Evolutionary conservation across 2,797 vertebrate species (phyloP).

Genomic region (Coranthus polyacanthus): DNA sequence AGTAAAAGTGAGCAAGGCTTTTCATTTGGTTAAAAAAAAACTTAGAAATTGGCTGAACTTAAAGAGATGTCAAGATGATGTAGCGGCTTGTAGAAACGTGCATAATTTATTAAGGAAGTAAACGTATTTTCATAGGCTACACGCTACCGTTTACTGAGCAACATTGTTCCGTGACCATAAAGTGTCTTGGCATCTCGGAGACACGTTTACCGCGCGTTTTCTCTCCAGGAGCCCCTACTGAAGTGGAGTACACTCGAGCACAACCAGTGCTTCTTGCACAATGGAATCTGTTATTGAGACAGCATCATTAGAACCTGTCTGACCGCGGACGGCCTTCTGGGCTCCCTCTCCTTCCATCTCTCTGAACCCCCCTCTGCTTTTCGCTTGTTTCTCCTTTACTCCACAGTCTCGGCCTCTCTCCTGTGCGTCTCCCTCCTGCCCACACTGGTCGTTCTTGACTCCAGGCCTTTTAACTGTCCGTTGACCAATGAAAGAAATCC

Average conservation of each 20-base stretch:
- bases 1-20: background rate
- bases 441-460: constrained; percentile 30
- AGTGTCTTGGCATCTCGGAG: background rate
- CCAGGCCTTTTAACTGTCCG: constrained; percentile 28
- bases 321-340: constrained; percentile 42
- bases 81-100: background rate
- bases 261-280: constrained; percentile 34
- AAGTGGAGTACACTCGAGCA: constrained; percentile 34
- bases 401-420: constrained; percentile 17
- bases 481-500: constrained; percentile 48
- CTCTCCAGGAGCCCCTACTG: constrained; percentile 13
- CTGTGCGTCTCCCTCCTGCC: constrained; percentile 10
- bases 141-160: background rate
- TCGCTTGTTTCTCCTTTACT: constrained; percentile 37
- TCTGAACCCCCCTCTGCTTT: constrained; percentile 26
- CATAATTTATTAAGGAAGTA: background rate
- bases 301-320: constrained; percentile 63
- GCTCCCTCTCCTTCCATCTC: too few relatives aligned
- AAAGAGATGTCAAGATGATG: background rate
- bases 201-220: constrained; percentile 4
- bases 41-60: too few relatives aligned
- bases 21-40: background rate
- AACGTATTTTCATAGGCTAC: background rate
- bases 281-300: constrained; percentile 59
- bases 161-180: background rate